Base-by-base conservation (phyloP, 64 coral and sea anemone genomes). In the Montipora foliosa region DNA sequence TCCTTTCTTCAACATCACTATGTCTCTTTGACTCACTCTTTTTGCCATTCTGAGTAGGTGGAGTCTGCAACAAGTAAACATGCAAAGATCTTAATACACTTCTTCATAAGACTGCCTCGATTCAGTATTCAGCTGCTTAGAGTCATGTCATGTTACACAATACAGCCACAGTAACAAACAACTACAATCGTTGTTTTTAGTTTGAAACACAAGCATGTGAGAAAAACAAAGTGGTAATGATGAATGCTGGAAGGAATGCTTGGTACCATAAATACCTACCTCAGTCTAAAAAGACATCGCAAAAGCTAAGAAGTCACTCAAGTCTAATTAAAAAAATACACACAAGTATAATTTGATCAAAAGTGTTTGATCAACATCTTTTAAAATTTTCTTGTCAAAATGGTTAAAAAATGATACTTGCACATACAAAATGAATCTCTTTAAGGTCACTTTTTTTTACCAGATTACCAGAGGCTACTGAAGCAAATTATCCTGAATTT, bases 1-100 rank as follows among this genome's bases (percentile, higher is more conserved):
- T 98, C 79, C 74, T 95, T 12, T 94, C 93, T 78, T 95, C 87
- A 52, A 88, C 93, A 86, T 95, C 96, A 66, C 82, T 95, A 13
- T 68, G 82, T 9, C 88, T 85, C 50, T 80, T 90, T 76, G 72
- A 95, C 4, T 92, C 84, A 59, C 82, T 75, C 88, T 98, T 97
- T 76, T 47, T 98, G 24, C 90, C 90, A 84, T 94, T 97, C 19
- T 94, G 92, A 73, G 96, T 7, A 21, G 82, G 82, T 50, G 82
- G 82, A 67, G 82, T 86, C 82, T 86, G 64, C 14, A 85, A 85
- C 8, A 72, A 71, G 68, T 68, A 64, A 15, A 64, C 61, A 64
- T 12, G 13, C 61, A 64, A 11, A 64, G 4, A 0, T 12, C 9
- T 64, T 15, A 64, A 7, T 15, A 16, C 13, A 64, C 9, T 64